A percentile compares a stretch with the other conserved stretches of the same genome.
phyloP scores from a whole-genome alignment of 2,113 vertebrate genomes.

The Cygnus atratus region DNA sequence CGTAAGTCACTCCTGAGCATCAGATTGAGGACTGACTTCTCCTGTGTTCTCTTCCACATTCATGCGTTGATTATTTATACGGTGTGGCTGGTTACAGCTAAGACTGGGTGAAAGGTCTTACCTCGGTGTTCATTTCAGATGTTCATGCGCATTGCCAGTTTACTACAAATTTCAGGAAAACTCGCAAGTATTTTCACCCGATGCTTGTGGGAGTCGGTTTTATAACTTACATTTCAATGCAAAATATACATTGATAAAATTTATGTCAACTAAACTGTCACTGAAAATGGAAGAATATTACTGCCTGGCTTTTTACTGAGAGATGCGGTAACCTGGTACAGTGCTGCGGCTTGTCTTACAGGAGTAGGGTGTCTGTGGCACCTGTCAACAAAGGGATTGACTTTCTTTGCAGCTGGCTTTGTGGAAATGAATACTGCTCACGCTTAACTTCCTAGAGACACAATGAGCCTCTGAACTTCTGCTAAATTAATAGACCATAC shows the following conservation, averaged over 20 bases:
- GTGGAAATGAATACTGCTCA: background rate
- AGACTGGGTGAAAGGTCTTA: background rate
- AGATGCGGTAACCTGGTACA: background rate
- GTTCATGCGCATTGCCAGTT: background rate
- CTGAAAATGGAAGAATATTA: background rate
- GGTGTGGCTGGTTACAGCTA: background rate
- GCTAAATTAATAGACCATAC: background rate
- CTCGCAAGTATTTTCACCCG: background rate
- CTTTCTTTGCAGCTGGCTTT: background rate
- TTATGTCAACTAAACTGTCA: background rate
- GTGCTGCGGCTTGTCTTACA: background rate
- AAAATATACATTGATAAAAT: background rate
- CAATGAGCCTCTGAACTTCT: background rate
- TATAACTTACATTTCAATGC: background rate
- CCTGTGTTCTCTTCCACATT: background rate
- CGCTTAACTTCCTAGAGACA: background rate
- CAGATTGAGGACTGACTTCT: background rate
- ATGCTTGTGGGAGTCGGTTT: background rate
- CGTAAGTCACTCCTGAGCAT: background rate
- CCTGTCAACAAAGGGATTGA: slow-evolving; percentile 14
- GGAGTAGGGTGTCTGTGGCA: background rate
- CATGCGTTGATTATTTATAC: background rate
- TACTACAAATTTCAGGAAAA: background rate
- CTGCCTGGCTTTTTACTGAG: background rate
- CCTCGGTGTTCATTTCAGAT: background rate